Base-by-base conservation (phyloP, 2,113 vertebrate genomes). In the Otocyon megalotis region DNA sequence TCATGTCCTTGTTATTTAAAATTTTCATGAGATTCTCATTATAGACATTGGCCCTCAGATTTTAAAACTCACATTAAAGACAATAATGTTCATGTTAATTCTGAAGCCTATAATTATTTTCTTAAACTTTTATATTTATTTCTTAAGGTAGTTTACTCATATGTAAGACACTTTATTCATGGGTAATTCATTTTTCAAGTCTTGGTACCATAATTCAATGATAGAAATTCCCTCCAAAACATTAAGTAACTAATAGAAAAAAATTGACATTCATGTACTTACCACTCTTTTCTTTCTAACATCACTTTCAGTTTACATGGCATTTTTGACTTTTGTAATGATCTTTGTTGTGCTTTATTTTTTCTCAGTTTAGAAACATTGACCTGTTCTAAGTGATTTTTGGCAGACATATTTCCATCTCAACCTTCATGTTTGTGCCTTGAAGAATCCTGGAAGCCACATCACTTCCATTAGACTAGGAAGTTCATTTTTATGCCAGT, bases 401-500 rank as follows among this genome's bases (percentile, higher is more conserved):
- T 85, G 9, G 2, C 74, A 58, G 19, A 63, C 54, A 4, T 20
- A 82, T 87, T 88, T 62, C 32, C 35, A 88, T 79, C 30, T 76
- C 58, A 86, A 88, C 16, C 13, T 76, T 54, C 24, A 7, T 83
- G 3, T 93, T 72, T 19, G 32, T 93, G 12, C 4, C 32, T 90
- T 91, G 11, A 93, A 97, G 72, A 72, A 77, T 6, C 5, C n/a
- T 94, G 82, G 43, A 91, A 94, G 8, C 5, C 26, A 24, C 6
- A 95, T 80, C 16, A 72, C 12, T 83, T 82, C 84, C 58, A 93
- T 89, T 97, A 84, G 83, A 58, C 53, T 94, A 95, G 91, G 93
- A 91, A 89, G 11, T 84, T 90, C 9, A 32, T 67, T 93, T 93
- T 94, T 30, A 71, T 85, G 89, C 79, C 95, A 96, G 58, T 77